Evolutionary conservation across 2,888 invertebrate species (phyloP), one percentile per base, ranked within the genome.

Genomic region (Entomobrya multifasciata): DNA sequence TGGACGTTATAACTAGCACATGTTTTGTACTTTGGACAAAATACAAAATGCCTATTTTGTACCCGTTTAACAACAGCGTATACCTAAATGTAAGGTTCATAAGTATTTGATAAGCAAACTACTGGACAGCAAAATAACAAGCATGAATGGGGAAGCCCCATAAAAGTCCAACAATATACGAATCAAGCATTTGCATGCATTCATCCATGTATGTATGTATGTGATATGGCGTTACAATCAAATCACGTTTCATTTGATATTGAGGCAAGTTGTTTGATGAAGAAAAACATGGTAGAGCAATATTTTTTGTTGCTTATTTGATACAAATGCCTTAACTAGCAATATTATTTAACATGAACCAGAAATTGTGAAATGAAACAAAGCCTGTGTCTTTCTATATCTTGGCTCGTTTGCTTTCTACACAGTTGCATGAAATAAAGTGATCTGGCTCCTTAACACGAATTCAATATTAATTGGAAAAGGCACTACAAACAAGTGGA

Each of bases 381-480:
- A n/a, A n/a, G n/a, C n/a, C n/a, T n/a, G n/a, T n/a, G n/a, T n/a
- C 30, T 25, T 25, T 15, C n/a, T 62, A 30, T 62, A 62, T 62
- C 62, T 62, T n/a, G 62, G 15, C 30, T 30, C 62, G 62, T 30
- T 44, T 70, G 70, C 25, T 44, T 65, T 76, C 81, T 47, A 67
- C 70, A 22, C 17, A 20, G 22, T 62, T 70, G 72, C 82, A 78
- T 77, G 82, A 67, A 82, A 82, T 70, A 87, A 78, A 82, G 74
- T 49, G 49, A 82, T 82, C 82, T 47, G 22, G 17, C n/a, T 47
- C 55, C 20, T 36, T 3, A 74, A 41, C 47, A 60, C 74, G 55
- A 82, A 82, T 72, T 60, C 74, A 57, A 82, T 82, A 74, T 82
- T 82, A 82, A 82, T 82, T 82, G 49, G 82, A 74, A 72, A 72